Evolutionary conservation across 2,113 vertebrate genomes (phyloP), one percentile per base, ranked within the genome.

Genomic region (Typhlomys cinereus): DNA sequence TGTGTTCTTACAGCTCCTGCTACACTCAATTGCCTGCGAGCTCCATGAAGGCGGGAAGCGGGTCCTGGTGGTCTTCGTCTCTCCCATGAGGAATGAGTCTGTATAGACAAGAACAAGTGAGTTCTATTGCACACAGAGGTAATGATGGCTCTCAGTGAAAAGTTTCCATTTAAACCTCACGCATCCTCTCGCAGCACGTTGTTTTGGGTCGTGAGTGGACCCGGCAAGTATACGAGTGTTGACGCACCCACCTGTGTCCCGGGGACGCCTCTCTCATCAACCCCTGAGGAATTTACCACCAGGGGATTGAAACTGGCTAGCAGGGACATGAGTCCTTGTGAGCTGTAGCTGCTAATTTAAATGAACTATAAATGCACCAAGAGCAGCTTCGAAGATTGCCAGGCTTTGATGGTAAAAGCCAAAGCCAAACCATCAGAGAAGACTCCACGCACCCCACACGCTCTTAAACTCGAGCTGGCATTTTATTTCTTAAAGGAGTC

Each of bases 131-230:
- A 67, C 34, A 70, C 29, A 64, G 52, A 80, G 50, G 81, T 71
- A 76, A 36, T 48, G 12, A 44, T 54, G 29, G 29, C 74, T 83
- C 80, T 57, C 29, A 61, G 34, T 59, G 61, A 46, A 67, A 64
- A 70, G 29, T 29, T 70, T 73, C 15, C 27, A 3, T 17, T 50
- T 29, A 57, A 10, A 21, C 62, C 67, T 34, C 5, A 34, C 78
- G 31, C 23, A 9, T 36, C 67, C 69, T 44, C 0, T 5, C 3
- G 11, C 5, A 12, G 39, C 31, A 46, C 3, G 12, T 67, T 0
- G 5, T 15, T 4, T 64, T 34, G 46, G 64, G 39, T 57, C 80
- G 5, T 21, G 9, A 41, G 9, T 25, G 62, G 50, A 59, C 25
- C 7, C 27, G 71, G 67, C 44, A 5, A 2, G 20, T 57, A 14